A percentile compares a stretch with the other conserved stretches of the same genome.
Conservation (phyloP, 1,140 invertebrate genomes). For the Linepithema humile region DNA sequence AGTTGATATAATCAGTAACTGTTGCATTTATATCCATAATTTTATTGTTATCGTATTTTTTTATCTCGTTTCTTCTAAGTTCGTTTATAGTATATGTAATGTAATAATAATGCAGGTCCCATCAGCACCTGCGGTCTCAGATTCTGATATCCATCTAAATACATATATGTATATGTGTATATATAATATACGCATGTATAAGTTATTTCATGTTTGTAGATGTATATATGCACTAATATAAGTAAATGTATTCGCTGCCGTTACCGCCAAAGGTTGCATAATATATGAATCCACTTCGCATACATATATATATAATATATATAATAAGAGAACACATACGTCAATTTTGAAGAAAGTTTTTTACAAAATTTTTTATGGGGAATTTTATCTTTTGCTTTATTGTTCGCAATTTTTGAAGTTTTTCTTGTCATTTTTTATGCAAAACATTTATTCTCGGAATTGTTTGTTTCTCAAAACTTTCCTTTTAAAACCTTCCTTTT, state of each 20-base stretch:
- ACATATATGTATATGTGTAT: background rate
- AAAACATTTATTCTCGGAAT: too few relatives aligned
- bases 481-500: too few relatives aligned
- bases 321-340: slow-evolving; percentile 8
- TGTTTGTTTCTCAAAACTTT: background rate
- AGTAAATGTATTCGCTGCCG: slow-evolving; percentile 11
- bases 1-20: background rate
- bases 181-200: slow-evolving; percentile 7
- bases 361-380: background rate
- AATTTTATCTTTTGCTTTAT: background rate
- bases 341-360: slow-evolving; percentile 1
- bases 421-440: background rate
- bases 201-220: background rate
- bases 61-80: background rate
- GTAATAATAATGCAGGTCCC: slow-evolving; percentile 17
- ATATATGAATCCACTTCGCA: background rate
- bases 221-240: slow-evolving; percentile 11
- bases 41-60: background rate
- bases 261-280: background rate
- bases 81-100: background rate
- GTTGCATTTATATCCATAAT: background rate
- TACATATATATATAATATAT: too few relatives aligned
- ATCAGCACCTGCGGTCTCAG: background rate
- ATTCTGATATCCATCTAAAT: slow-evolving; percentile 9
- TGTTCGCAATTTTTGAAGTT: background rate